These are phyloP conservation scores for Phyllopteryx taeniolatus DNA, from an alignment of 2,113 vertebrate genomes.

Conservation along the genomic window DNA sequence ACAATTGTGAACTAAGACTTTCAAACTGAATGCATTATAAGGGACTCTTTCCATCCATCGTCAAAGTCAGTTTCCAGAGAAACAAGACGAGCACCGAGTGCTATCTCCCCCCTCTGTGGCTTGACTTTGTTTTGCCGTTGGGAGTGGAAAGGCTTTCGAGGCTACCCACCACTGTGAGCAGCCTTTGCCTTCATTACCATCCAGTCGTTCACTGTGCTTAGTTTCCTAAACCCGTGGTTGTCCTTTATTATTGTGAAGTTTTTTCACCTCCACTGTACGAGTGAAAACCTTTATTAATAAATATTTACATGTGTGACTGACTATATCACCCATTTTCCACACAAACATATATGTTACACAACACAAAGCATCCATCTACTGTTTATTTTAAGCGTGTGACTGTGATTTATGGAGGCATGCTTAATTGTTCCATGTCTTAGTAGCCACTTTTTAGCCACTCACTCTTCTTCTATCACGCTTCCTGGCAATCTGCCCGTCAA, in stretches of 20 bases:
- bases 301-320: background rate
- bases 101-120: conserved; percentile 46
- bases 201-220: background rate
- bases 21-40: conserved; percentile 45
- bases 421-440: conserved; percentile 7
- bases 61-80: conserved; percentile 59
- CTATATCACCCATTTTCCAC: conserved; percentile 3
- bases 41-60: conserved; percentile 47
- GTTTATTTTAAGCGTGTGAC: background rate
- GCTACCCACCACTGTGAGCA: conserved; percentile 15
- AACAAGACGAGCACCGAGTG: conserved; percentile 24
- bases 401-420: background rate
- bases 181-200: conserved; percentile 39
- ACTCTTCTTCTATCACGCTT: conserved; percentile 35
- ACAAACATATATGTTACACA: background rate
- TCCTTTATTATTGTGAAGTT: background rate
- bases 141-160: conserved; percentile 52
- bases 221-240: background rate
- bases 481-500: conserved; percentile 58
- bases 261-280: background rate
- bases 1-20: conserved; percentile 4
- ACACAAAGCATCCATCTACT: background rate
- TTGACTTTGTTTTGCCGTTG: conserved; percentile 38
- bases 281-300: background rate
- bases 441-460: conserved; percentile 21